Base-by-base conservation (phyloP, 2,888 invertebrate genomes). In the Prosapia bicincta region DNA sequence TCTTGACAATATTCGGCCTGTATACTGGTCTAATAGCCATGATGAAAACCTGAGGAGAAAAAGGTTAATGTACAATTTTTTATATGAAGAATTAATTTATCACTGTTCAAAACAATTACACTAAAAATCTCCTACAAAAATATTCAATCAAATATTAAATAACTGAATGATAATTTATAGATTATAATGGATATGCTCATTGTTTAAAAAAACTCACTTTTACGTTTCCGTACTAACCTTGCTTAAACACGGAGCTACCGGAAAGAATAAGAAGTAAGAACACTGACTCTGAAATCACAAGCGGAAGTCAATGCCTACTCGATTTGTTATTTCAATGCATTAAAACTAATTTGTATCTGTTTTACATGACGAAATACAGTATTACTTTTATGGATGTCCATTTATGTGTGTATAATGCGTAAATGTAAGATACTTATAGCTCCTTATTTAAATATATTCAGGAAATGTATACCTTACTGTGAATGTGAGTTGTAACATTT, bases 21-120 rank as follows among this genome's bases (percentile, higher is more conserved):
- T 94, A 94, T 79, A 94, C 93, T 82, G 97, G 96, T 87, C 94
- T 89, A 85, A 95, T 95, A 85, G 96, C 93, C 94, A 94, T 94
- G 87, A 88, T 92, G 54, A 54, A 20, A n/a, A n/a, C 54, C 54
- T 54, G 20, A 54, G 20, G 3, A 54, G 3, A 54, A 85, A 83
- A 54, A 6, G 20, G 54, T n/a, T 54, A 20, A 54, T 54, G 3
- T n/a, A 20, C 54, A 13, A 38, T 3, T 3, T 15, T 3, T 13
- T 54, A 30, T 30, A 6, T 9, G n/a, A 54, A 54, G 3, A 9
- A 20, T 6, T 20, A 20, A 54, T 54, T 54, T 54, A 1, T 20
- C n/a, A n/a, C 13, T 20, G 3, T 54, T 20, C 54, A 3, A 20
- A 5, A 54, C 3, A 54, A 20, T 5, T 20, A 20, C 54, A 54